phyloP scores from a whole-genome alignment of 92 coral and sea anemone species.

The Actinostola sp. region DNA sequence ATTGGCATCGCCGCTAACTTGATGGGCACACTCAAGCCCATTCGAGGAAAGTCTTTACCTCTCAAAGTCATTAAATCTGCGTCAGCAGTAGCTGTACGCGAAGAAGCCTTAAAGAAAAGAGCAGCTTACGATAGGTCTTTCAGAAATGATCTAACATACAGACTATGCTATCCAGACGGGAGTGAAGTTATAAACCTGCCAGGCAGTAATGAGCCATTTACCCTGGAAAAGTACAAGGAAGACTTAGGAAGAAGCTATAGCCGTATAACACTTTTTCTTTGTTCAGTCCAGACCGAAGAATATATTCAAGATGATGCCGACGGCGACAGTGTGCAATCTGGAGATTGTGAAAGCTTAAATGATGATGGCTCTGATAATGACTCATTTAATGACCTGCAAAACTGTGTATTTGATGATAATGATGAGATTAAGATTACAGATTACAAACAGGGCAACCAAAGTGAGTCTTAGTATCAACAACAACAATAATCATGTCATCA shows the following conservation, averaged over 20 bases:
- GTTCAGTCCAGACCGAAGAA: neutral
- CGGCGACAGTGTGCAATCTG: no score
- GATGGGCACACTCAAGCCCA: constrained; percentile 41
- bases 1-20: constrained; percentile 42
- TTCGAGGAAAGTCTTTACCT: constrained; percentile 60
- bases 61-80: constrained; percentile 43
- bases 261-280: constrained; percentile 30
- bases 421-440: no score
- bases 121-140: constrained; percentile 47
- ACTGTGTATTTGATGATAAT: no score
- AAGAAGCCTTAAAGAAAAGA: constrained; percentile 51
- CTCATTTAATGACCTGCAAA: no score
- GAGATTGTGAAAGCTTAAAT: no score
- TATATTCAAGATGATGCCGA: neutral
- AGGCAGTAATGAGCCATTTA: constrained; percentile 62
- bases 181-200: constrained; percentile 62
- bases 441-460: no score
- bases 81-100: constrained; percentile 39
- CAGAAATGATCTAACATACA: constrained; percentile 41
- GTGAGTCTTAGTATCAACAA: no score
- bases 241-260: constrained; percentile 57
- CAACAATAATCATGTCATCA: no score
- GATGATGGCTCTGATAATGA: no score
- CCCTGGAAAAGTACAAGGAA: constrained; percentile 65
- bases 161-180: constrained; percentile 65